A percentile compares a stretch with the other conserved stretches of the same genome.
Conservation (phyloP, 2,888 invertebrate species). For the Helleia helle region DNA sequence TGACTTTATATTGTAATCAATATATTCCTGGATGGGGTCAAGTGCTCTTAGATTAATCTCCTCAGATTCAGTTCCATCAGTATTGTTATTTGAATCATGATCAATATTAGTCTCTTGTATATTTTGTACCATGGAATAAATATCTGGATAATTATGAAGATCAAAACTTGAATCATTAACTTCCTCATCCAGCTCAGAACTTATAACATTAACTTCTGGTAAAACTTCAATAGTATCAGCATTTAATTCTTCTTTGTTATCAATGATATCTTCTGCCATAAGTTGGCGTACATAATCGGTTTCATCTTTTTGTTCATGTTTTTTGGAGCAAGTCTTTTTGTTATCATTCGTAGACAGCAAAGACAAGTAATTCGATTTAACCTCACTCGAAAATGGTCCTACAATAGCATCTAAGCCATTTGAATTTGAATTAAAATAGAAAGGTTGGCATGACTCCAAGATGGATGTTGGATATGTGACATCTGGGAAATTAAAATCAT, state of each 20-base stretch:
- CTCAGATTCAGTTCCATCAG: too few species aligned
- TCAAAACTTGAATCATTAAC: background rate
- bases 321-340: too few species aligned
- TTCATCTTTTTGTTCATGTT: too few species aligned
- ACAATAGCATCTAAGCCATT: slow-evolving; percentile 24
- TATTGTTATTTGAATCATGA: too few species aligned
- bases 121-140: too few species aligned
- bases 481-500: slow-evolving; percentile 23
- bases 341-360: slow-evolving; percentile 12
- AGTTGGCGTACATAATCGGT: too few species aligned
- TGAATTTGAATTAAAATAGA: slow-evolving; percentile 31
- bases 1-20: too few species aligned
- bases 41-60: too few species aligned
- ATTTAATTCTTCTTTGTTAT: background rate
- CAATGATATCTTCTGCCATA: too few species aligned
- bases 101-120: too few species aligned
- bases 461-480: slow-evolving; percentile 28
- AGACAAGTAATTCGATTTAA: slow-evolving; percentile 30
- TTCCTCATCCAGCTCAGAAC: background rate
- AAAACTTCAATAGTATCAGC: background rate
- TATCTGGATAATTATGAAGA: too few species aligned
- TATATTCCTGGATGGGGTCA: too few species aligned
- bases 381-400: slow-evolving; percentile 39
- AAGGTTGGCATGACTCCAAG: slow-evolving; percentile 38
- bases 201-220: background rate